A percentile compares a stretch with the other conserved stretches of the same genome.
Conservation (phyloP, 2,888 invertebrate species). For the Axea sp. region DNA sequence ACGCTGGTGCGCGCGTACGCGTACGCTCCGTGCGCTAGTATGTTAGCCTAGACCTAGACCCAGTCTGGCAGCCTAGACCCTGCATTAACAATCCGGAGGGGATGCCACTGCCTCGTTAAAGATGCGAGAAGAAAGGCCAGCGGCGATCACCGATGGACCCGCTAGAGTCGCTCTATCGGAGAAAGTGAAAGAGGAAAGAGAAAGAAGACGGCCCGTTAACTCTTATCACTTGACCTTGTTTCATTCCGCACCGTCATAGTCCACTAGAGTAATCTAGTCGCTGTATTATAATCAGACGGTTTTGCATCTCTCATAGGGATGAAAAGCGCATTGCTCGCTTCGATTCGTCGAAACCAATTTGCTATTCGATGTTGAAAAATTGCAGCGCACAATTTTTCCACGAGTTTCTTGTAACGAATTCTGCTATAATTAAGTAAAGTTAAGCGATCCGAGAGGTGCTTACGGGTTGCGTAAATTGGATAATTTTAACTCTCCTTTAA, state of each 20-base stretch:
- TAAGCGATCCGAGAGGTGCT: no score
- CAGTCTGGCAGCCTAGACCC: slow-evolving; percentile 77
- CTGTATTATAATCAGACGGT: no score
- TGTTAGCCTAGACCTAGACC: slow-evolving; percentile 78
- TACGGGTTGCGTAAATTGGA: no score
- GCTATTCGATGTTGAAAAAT: no score
- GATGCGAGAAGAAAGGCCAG: slow-evolving; percentile 64
- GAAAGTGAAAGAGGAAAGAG: slow-evolving; percentile 67
- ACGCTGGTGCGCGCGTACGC: slow-evolving; percentile 64
- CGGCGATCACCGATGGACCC: slow-evolving; percentile 58
- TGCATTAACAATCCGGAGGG: slow-evolving; percentile 55
- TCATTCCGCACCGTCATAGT: slow-evolving; percentile 15
- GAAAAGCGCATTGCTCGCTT: no score
- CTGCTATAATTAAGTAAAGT: no score
- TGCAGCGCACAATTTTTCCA: no score
- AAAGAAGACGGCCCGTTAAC: slow-evolving; percentile 32
- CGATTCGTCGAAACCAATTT: no score
- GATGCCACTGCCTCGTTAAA: slow-evolving; percentile 47
- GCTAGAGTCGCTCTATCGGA: slow-evolving; percentile 68
- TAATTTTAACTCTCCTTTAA: no score
- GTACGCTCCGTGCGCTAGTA: slow-evolving; percentile 63
- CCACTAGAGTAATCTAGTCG: slow-evolving; percentile 8
- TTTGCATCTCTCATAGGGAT: no score
- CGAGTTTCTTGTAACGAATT: no score
- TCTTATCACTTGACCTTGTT: slow-evolving; percentile 50